Evolutionary conservation across 2,888 invertebrate species (phyloP).

Genomic region (Acanthosoma haemorrhoidale): DNA sequence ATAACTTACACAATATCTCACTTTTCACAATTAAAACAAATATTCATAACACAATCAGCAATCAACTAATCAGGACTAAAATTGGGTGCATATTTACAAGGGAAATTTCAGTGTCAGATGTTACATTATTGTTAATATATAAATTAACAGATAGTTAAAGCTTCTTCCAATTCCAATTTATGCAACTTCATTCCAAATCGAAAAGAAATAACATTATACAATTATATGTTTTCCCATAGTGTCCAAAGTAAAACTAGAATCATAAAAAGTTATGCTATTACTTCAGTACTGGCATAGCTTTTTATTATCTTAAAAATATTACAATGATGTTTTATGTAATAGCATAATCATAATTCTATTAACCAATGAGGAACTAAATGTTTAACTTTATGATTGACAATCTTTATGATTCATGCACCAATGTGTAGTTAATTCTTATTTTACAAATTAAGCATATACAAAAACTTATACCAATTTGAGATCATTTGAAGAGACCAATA

Average conservation of each 20-base stretch:
- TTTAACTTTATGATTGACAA: background rate
- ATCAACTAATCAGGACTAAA: slow-evolving; percentile 20
- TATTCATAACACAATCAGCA: slow-evolving; percentile 33
- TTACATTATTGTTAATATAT: background rate
- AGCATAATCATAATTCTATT: background rate
- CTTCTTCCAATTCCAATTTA: slow-evolving; percentile 15
- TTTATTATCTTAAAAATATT: background rate
- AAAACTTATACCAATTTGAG: background rate
- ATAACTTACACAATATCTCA: slow-evolving; percentile 22
- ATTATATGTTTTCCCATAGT: no score
- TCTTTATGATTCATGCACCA: background rate
- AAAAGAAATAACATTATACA: slow-evolving; percentile 5
- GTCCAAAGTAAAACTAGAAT: no score
- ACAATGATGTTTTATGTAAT: background rate
- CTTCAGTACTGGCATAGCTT: no score
- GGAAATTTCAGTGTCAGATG: background rate
- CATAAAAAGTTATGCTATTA: no score
- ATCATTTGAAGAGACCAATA: background rate
- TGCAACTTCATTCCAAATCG: background rate
- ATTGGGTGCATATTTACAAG: slow-evolving; percentile 12
- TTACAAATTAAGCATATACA: background rate
- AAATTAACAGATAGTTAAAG: background rate
- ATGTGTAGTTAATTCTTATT: background rate
- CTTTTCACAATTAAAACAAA: slow-evolving; percentile 36
- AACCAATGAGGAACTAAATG: background rate